Evolutionary conservation across 1,140 invertebrate genomes (phyloP).

Genomic region (Planococcus citri): DNA sequence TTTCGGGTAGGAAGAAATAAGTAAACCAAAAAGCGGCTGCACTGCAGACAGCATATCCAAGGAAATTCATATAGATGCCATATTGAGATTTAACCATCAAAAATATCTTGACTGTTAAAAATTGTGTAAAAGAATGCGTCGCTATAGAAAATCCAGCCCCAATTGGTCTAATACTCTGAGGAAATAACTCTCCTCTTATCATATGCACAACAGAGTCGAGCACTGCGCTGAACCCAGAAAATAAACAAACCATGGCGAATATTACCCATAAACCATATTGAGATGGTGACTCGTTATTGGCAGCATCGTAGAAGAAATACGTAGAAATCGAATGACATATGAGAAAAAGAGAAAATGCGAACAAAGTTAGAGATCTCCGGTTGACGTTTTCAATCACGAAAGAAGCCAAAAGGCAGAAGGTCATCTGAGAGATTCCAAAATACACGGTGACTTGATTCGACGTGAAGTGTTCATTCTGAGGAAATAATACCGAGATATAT

Average conservation of each 20-base stretch:
- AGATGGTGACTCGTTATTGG: constrained; percentile 29
- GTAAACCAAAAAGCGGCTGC: constrained; percentile 43
- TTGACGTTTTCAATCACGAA: constrained; percentile 37
- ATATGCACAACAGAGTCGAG: background rate
- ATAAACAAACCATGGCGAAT: constrained; percentile 40
- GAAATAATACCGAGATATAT: constrained; percentile 32
- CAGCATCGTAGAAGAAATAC: constrained; percentile 38
- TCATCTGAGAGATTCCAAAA: constrained; percentile 29
- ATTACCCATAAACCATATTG: constrained; percentile 37
- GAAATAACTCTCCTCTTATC: background rate
- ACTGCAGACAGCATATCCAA: constrained; percentile 60
- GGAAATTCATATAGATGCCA: constrained; percentile 59
- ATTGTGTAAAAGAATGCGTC: background rate
- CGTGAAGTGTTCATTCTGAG: constrained; percentile 17
- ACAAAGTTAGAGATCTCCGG: constrained; percentile 35
- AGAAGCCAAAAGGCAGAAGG: constrained; percentile 37
- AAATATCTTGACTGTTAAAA: background rate
- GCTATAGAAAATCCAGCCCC: background rate
- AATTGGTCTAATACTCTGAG: background rate
- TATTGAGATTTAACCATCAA: constrained; percentile 31
- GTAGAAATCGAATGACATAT: constrained; percentile 31
- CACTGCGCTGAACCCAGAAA: background rate
- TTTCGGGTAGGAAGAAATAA: constrained; percentile 59
- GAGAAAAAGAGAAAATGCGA: constrained; percentile 37
- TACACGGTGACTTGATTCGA: constrained; percentile 25